Evolutionary conservation across 1,140 invertebrate genomes (phyloP).

Genomic region (Brachionus paranguensis): DNA sequence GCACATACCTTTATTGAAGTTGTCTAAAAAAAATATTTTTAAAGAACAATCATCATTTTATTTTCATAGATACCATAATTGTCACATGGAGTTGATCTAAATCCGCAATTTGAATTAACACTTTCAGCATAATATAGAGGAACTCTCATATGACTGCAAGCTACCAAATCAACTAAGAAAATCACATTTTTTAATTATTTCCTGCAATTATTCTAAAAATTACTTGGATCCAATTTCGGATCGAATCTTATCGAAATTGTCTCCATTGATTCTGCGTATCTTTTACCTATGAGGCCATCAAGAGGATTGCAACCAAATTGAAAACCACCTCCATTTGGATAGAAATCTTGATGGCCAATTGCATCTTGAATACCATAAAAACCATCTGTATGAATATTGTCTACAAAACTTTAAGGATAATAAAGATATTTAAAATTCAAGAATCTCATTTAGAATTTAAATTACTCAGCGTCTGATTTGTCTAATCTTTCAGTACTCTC

Average conservation of each 20-base stretch:
- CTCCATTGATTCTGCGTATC: neutral
- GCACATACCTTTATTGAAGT: neutral
- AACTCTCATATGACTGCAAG: slow-evolving; percentile 33
- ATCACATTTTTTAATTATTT: neutral
- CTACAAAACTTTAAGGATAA: slow-evolving; percentile 63
- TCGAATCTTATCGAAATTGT: neutral
- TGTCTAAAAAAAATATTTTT: neutral
- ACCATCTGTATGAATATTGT: slow-evolving; percentile 88
- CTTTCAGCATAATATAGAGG: slow-evolving; percentile 25
- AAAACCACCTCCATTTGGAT: slow-evolving; percentile 58
- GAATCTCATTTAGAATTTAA: neutral
- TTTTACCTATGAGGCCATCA: neutral
- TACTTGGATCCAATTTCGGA: slow-evolving; percentile 33
- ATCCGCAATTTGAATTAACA: neutral
- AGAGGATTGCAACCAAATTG: slow-evolving; percentile 41
- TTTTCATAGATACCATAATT: neutral
- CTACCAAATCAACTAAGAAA: slow-evolving; percentile 18
- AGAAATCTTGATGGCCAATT: slow-evolving; percentile 60
- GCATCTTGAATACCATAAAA: slow-evolving; percentile 50
- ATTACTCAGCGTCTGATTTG: slow-evolving; percentile 74
- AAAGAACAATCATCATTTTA: neutral
- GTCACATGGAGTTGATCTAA: slow-evolving; percentile 8
- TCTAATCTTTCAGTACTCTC: slow-evolving; percentile 75
- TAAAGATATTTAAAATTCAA: no score
- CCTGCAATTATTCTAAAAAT: neutral